Conservation (phyloP, 2,113 vertebrate genomes). For the Brachypteracias leptosomus region DNA sequence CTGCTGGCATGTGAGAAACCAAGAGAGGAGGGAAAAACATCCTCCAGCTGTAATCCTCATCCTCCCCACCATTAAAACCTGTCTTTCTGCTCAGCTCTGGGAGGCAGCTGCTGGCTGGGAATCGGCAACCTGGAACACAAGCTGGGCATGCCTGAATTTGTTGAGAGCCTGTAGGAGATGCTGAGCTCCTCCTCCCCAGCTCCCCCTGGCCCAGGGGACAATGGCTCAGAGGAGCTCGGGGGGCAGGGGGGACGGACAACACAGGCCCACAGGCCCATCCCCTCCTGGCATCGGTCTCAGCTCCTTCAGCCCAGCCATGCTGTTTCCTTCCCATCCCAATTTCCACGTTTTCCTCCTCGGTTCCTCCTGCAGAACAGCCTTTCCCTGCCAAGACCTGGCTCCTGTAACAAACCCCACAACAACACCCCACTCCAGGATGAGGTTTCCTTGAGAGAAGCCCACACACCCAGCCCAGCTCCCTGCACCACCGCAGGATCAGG, state of each 20-base stretch:
- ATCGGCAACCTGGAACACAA: background rate
- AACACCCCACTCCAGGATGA: background rate
- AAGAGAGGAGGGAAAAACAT: background rate
- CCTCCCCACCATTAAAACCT: background rate
- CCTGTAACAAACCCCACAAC: too few relatives aligned
- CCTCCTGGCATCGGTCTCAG: background rate
- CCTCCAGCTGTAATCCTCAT: background rate
- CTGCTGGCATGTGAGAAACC: background rate
- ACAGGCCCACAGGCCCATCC: background rate
- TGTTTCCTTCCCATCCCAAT: background rate
- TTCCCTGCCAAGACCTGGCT: background rate
- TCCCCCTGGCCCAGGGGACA: background rate
- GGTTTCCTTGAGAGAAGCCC: background rate
- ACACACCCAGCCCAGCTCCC: background rate
- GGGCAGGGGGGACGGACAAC: background rate
- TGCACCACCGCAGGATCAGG: background rate
- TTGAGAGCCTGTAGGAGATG: background rate
- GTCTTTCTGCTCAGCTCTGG: constrained; percentile 38
- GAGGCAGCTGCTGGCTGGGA: background rate
- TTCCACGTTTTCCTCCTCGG: background rate
- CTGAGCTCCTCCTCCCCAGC: background rate
- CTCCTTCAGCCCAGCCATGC: background rate
- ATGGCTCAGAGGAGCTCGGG: background rate
- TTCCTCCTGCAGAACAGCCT: background rate
- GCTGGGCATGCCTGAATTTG: constrained; percentile 33